phyloP scores from a whole-genome alignment of 2,888 invertebrate species.

The Lumbricus terrestris region DNA sequence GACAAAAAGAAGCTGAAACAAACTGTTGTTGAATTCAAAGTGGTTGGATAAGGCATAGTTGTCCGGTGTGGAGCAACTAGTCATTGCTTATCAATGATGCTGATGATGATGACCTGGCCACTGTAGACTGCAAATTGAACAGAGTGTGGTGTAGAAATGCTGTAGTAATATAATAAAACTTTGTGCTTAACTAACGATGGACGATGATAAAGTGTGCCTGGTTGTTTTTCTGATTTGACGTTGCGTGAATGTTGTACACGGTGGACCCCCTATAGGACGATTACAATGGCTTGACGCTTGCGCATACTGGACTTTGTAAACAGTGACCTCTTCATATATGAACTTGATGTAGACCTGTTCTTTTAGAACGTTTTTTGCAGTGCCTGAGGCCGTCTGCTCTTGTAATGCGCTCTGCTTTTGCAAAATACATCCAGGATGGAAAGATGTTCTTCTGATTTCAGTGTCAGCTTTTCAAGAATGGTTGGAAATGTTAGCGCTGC shows the following conservation, averaged over 20 bases:
- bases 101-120: not conserved
- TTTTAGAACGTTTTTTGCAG: not conserved
- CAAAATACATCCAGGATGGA: not conserved
- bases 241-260: not conserved
- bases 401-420: no score
- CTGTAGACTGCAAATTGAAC: not conserved
- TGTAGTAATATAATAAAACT: not conserved
- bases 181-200: not conserved
- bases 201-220: not conserved
- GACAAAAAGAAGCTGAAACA: not conserved
- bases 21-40: not conserved
- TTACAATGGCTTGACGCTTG: not conserved
- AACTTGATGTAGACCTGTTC: not conserved
- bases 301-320: not conserved
- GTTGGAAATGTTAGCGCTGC: not conserved
- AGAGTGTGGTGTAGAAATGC: not conserved
- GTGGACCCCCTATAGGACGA: no score
- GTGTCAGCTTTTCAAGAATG: not conserved
- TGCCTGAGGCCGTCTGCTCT: not conserved
- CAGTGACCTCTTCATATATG: not conserved
- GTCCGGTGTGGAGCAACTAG: not conserved
- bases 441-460: not conserved
- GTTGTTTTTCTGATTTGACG: not conserved
- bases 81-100: not conserved
- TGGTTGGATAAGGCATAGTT: not conserved